Conservation (phyloP, 2,888 invertebrate species). For the Volucella inflata region DNA sequence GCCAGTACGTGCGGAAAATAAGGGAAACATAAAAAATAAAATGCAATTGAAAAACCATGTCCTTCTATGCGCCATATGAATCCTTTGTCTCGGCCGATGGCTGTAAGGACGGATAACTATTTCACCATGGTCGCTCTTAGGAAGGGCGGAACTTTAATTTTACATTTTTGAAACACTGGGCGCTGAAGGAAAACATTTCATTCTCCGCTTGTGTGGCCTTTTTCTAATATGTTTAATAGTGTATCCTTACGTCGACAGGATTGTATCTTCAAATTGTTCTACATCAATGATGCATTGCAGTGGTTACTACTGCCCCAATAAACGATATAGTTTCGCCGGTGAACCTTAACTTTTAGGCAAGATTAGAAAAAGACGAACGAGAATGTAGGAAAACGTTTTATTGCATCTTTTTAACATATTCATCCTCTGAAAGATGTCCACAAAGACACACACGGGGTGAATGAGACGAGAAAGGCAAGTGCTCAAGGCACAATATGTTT, state of each 20-base stretch:
- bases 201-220: background rate
- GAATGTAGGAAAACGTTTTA: conserved; percentile 4
- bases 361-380: background rate
- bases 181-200: background rate
- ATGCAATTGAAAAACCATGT: conserved; percentile 35
- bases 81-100: conserved; percentile 24
- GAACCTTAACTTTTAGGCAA: background rate
- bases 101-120: conserved; percentile 13
- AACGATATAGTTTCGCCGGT: conserved; percentile 5
- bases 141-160: conserved; percentile 19
- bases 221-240: background rate
- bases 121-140: background rate
- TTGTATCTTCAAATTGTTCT: conserved; percentile 16
- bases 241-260: background rate
- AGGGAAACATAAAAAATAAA: background rate
- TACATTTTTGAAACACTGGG: conserved; percentile 14
- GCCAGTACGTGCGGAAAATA: too few species aligned
- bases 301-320: conserved; percentile 11
- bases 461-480: background rate
- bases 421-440: conserved; percentile 4
- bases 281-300: conserved; percentile 52
- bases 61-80: conserved; percentile 18
- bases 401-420: conserved; percentile 35
- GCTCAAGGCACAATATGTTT: background rate
- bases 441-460: background rate